Percentiles rank a stretch among this genome's conserved stretches.
phyloP scores from a whole-genome alignment of 1,140 invertebrate species.

The Sarcophaga peregrina region DNA sequence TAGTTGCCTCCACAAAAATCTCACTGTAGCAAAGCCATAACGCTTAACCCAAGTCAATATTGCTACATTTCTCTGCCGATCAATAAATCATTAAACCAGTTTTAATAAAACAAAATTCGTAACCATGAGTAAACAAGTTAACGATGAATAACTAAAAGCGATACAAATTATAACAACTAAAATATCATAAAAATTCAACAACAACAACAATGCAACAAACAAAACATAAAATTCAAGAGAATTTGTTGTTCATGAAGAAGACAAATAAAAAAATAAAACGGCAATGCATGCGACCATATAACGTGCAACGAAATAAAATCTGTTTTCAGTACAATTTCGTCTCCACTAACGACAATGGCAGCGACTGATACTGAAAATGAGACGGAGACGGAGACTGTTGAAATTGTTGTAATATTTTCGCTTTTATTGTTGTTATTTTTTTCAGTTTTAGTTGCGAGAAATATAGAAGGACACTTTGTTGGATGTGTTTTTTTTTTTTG shows the following conservation, averaged over 20 bases:
- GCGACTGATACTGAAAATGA: too few species aligned
- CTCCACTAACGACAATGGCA: background rate
- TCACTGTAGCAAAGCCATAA: too few species aligned
- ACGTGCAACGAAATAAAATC: background rate
- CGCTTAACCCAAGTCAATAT: too few species aligned
- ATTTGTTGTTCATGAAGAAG: background rate
- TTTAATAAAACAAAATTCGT: too few species aligned
- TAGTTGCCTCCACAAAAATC: too few species aligned
- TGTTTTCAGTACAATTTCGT: conserved; percentile 11
- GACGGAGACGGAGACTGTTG: too few species aligned
- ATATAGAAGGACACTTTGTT: background rate
- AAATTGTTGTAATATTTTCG: too few species aligned
- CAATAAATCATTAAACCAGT: too few species aligned
- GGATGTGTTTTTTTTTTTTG: background rate
- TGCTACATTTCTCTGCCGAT: too few species aligned
- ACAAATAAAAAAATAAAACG: too few species aligned
- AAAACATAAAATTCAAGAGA: background rate
- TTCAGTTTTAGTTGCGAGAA: background rate
- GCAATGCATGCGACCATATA: background rate
- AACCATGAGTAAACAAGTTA: background rate
- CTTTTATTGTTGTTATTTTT: background rate
- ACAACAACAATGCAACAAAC: background rate
- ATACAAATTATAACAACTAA: conserved; percentile 9
- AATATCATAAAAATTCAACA: background rate
- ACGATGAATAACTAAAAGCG: background rate